Evolutionary conservation across 2,888 invertebrate species (phyloP), one percentile per base, ranked within the genome.

Genomic region (Operophtera brumata): DNA sequence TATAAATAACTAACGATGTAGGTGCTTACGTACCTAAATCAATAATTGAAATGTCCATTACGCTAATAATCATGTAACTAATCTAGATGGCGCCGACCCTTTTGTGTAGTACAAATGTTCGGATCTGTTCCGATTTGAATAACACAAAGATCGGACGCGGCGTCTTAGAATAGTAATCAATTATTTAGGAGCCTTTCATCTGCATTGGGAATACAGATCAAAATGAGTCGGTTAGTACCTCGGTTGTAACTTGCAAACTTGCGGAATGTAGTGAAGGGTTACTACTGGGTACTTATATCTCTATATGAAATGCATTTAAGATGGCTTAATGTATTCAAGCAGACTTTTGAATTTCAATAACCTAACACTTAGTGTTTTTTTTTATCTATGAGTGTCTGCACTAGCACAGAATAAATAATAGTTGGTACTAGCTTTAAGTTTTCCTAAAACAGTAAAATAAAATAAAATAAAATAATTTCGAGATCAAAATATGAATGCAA

Each of bases 131-230:
- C 67, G 9, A 80, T 80, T 80, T 80, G 78, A 82, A 82, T 84
- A 81, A 78, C 72, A 77, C 71, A 67, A 71, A 74, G 74, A 73
- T 74, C 52, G 64, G 70, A 73, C 75, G 64, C 68, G 61, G 54
- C 68, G 71, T 64, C 77, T 77, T 72, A 70, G 72, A 71, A 77
- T 73, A 75, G 71, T 74, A 75, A 82, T 83, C 78, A 81, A 82
- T 84, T 84, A 84, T 82, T 80, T 75, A 78, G 74, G 72, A 77
- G 69, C 72, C 73, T 75, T 78, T 75, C 77, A 78, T 76, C 75
- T 75, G 65, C 73, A 71, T 72, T 72, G 57, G 67, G 56, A 62
- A 66, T 60, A 55, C 66, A 74, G 62, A 36, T 42, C n/a, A 37
- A 47, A 47, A 32, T 42, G 13, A 36, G 35, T 20, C 48, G 57